phyloP scores from a whole-genome alignment of 23 tunicate genomes.

The Trididemnum miniatum region DNA sequence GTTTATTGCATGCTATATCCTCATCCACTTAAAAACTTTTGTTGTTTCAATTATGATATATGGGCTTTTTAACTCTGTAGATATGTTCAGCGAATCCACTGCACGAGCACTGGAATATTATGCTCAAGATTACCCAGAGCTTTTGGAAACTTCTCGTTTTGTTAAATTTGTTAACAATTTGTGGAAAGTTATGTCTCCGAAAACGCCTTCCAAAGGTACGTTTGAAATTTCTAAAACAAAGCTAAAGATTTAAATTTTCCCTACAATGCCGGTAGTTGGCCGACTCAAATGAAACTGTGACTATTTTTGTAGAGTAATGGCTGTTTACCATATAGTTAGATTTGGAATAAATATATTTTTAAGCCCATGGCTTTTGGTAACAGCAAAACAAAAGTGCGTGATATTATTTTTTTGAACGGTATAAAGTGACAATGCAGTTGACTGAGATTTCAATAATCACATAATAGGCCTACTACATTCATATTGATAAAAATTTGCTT shows the following conservation, averaged over 20 bases:
- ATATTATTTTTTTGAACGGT: background rate
- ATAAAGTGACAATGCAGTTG: background rate
- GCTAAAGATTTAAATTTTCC: background rate
- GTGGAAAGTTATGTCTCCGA: constrained; percentile 10
- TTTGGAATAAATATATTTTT: background rate
- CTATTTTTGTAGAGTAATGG: background rate
- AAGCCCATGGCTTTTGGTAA: background rate
- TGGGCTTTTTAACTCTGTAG: background rate
- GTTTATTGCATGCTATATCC: background rate
- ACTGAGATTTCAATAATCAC: background rate
- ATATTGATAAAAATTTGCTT: no score
- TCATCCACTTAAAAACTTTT: background rate
- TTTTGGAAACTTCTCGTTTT: background rate
- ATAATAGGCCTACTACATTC: no score
- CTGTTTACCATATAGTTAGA: background rate
- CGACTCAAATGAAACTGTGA: background rate
- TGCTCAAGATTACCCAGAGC: background rate
- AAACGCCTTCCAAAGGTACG: constrained; percentile 9
- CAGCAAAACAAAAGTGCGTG: background rate
- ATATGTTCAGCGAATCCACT: constrained; percentile 19
- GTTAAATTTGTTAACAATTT: background rate
- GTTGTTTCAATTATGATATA: background rate
- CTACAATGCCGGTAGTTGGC: background rate
- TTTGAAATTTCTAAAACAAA: background rate
- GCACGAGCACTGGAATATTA: constrained; percentile 1